A percentile compares a stretch with the other conserved stretches of the same genome.
Conservation (phyloP, 2,888 invertebrate species). For the Gari tellinella region DNA sequence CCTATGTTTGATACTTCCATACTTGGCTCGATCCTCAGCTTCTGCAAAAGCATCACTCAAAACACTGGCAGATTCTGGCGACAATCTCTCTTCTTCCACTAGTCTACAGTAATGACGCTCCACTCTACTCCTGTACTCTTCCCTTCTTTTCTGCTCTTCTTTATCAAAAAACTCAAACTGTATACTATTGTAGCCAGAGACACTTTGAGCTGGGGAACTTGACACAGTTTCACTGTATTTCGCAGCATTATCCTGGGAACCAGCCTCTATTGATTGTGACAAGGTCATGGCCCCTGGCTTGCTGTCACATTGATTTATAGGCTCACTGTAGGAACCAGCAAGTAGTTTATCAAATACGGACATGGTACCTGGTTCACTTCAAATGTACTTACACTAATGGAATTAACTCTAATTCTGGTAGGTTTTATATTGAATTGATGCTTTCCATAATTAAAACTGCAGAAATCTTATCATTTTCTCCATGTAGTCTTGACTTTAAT, state of each 20-base stretch:
- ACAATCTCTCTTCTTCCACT: slow-evolving; percentile 61
- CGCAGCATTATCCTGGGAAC: slow-evolving; percentile 42
- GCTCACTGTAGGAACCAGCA: slow-evolving; percentile 2
- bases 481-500: too few relatives aligned
- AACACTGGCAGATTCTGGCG: slow-evolving; percentile 63
- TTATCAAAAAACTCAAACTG: slow-evolving; percentile 64
- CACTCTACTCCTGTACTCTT: slow-evolving; percentile 64
- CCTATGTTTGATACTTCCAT: slow-evolving; percentile 37
- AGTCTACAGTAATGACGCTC: slow-evolving; percentile 67
- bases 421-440: too few relatives aligned
- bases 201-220: slow-evolving; percentile 21
- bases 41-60: slow-evolving; percentile 62
- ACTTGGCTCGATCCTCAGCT: slow-evolving; percentile 58
- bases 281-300: slow-evolving; percentile 36
- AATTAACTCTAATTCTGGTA: too few relatives aligned
- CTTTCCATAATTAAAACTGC: too few relatives aligned
- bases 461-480: too few relatives aligned
- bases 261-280: slow-evolving; percentile 22
- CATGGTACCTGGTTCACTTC: slow-evolving; percentile 1
- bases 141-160: slow-evolving; percentile 70
- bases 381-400: too few relatives aligned
- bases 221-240: slow-evolving; percentile 1
- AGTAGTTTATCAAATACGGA: neutral
- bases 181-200: slow-evolving; percentile 25
- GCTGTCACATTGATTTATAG: slow-evolving; percentile 20